Base-by-base conservation (phyloP, 2,888 invertebrate genomes). In the Plagodis pulveraria region DNA sequence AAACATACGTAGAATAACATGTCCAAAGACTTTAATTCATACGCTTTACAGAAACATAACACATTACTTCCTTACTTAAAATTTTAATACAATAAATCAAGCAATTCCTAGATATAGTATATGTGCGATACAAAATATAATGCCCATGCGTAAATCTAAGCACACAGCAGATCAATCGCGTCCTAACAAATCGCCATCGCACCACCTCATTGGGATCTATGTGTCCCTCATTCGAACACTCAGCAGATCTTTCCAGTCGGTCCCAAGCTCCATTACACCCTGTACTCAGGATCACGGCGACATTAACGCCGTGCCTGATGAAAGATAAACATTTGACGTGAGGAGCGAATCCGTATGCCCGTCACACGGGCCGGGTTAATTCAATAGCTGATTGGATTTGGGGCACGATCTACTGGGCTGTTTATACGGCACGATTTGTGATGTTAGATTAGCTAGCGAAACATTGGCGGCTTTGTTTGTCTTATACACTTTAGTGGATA, bases 311-410 rank as follows among this genome's bases (percentile, higher is more conserved):
- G 78, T 81, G 81, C 84, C 79, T 86, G 91, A 91, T 91, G 89
- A 88, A 91, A 91, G 91, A 91, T 90, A 91, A 91, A 91, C 91
- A 91, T 90, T 91, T 91, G 88, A 90, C 87, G 87, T 85, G 85
- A 89, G 86, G 86, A 86, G 81, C 81, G 86, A 87, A 89, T 92
- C 87, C 87, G 90, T 91, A 92, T 92, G 91, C 91, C 80, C 87
- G 89, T 91, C 91, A 91, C 91, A 90, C 86, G 82, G 88, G 81
- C 86, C 80, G 86, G 86, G 90, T 89, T 91, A 91, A 91, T 92
- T 91, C 91, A 91, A 91, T 91, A 89, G 90, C 89, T 91, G 91
- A 92, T 91, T 91, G 91, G 91, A 91, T 91, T 92, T 91, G 89
- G 89, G 89, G 82, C 84, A 83, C 83, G 87, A 86, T 87, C 87